Evolutionary conservation across 2,888 invertebrate genomes (phyloP).

Genomic region (Diarsia brunnea): DNA sequence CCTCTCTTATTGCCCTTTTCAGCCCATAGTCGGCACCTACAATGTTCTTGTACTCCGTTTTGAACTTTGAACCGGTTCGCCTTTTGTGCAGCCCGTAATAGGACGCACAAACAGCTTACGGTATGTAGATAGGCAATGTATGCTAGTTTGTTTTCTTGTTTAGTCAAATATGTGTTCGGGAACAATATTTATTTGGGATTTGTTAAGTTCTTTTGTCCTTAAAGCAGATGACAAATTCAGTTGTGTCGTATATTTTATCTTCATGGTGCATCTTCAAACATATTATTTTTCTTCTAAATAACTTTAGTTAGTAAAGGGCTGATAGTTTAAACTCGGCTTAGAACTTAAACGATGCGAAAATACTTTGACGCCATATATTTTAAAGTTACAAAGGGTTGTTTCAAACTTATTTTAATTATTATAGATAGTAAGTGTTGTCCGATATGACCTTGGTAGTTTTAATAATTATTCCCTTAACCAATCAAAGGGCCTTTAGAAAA

Average conservation of each 20-base stretch:
- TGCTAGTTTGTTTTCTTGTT: slow-evolving; percentile 39
- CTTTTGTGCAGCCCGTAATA: slow-evolving; percentile 57
- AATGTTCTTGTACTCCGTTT: slow-evolving; percentile 52
- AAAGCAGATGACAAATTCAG: not conserved
- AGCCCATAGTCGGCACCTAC: slow-evolving; percentile 61
- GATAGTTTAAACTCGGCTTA: not conserved
- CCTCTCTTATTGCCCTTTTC: slow-evolving; percentile 72
- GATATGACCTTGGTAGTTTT: slow-evolving; percentile 13
- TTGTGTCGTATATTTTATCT: not conserved
- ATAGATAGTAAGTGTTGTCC: not conserved
- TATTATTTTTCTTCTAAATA: not conserved
- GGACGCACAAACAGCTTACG: slow-evolving; percentile 40
- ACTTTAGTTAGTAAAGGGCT: not conserved
- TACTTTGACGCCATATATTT: not conserved
- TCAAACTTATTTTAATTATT: not conserved
- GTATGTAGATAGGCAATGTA: slow-evolving; percentile 1
- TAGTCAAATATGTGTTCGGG: slow-evolving; percentile 23
- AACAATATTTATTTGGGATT: slow-evolving; percentile 35
- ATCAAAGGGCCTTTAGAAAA: slow-evolving; percentile 6
- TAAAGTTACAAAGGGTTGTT: not conserved
- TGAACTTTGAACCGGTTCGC: slow-evolving; percentile 55
- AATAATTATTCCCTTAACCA: not conserved
- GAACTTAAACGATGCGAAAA: not conserved
- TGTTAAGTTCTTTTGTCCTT: slow-evolving; percentile 9
- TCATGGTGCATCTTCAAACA: not conserved